A percentile compares a stretch with the other conserved stretches of the same genome.
These are phyloP conservation scores for Myiotriccus ornatus DNA, from an alignment of 2,797 vertebrate species.

Conservation along the genomic window DNA sequence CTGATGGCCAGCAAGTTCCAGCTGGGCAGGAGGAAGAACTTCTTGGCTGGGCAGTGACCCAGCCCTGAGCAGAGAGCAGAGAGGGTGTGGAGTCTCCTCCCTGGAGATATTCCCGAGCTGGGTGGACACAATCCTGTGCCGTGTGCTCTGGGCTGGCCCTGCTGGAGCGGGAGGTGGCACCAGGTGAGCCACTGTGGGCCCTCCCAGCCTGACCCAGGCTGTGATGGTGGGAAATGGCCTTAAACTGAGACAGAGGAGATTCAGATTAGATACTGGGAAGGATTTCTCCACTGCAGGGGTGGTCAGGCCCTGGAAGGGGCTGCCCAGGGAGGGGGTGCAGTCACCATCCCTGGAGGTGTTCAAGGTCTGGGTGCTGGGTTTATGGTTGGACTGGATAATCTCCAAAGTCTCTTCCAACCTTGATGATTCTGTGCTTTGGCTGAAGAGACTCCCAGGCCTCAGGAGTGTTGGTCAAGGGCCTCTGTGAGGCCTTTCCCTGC, in stretches of 20 bases:
- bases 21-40: not conserved
- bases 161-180: not conserved
- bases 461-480: not conserved
- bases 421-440: not conserved
- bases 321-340: not conserved
- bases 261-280: not conserved
- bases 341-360: not conserved
- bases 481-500: not conserved
- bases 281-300: not conserved
- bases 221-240: not conserved
- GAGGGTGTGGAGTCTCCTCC: not conserved
- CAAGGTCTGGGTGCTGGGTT: too few relatives aligned
- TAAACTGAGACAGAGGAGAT: not conserved
- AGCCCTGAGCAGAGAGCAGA: not conserved
- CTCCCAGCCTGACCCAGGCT: not conserved
- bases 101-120: not conserved
- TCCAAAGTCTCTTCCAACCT: not conserved
- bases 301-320: not conserved
- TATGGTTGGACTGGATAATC: not conserved
- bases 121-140: not conserved
- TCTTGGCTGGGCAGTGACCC: not conserved
- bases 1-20: not conserved
- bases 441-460: not conserved
- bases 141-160: not conserved
- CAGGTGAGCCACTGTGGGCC: too few relatives aligned